Evolutionary conservation across 2,113 vertebrate genomes (phyloP), one percentile per base, ranked within the genome.

Genomic region (Nymphicus hollandicus): DNA sequence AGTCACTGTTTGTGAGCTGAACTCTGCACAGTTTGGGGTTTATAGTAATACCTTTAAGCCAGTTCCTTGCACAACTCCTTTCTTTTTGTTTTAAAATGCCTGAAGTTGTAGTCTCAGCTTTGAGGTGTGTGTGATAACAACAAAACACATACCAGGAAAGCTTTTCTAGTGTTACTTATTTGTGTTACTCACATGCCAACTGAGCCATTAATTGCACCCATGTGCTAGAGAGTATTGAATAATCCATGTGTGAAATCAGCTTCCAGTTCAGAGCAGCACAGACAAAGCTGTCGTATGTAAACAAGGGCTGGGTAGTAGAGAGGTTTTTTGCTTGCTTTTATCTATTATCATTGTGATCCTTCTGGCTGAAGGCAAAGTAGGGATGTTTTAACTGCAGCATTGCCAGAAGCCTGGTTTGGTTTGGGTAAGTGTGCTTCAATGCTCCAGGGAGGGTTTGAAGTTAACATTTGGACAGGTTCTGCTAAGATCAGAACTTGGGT

Each of bases 401-500:
- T 84, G 83, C 81, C 84, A 89, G 83, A 35, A 82, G 78, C 77
- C 20, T 39, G n/a, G 63, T 85, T 92, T 93, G 77, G 46, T 96
- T 86, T 61, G 73, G 74, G 66, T 88, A 52, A 74, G 56, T 46
- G 29, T 28, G 52, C 44, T 79, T 81, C 52, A 53, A 1, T 53
- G 56, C 93, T 87, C 73, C 61, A 15, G 91, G 92, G 95, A 91
- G 73, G 61, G 68, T 86, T 92, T 68, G 90, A 93, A 73, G 80
- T 93, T 86, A 52, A 17, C 64, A 23, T 86, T 92, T 89, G 83
- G 81, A 64, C 91, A 89, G 83, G 92, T 96, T 95, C 81, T 91
- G 10, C 53, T 78, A 56, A 82, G 77, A 94, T 93, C 70, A 93
- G 70, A 92, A 87, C 65, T 93, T 91, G 52, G 49, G 33, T 65